Evolutionary conservation across 2,797 vertebrate genomes (phyloP).

Genomic region (Tangara arthus): DNA sequence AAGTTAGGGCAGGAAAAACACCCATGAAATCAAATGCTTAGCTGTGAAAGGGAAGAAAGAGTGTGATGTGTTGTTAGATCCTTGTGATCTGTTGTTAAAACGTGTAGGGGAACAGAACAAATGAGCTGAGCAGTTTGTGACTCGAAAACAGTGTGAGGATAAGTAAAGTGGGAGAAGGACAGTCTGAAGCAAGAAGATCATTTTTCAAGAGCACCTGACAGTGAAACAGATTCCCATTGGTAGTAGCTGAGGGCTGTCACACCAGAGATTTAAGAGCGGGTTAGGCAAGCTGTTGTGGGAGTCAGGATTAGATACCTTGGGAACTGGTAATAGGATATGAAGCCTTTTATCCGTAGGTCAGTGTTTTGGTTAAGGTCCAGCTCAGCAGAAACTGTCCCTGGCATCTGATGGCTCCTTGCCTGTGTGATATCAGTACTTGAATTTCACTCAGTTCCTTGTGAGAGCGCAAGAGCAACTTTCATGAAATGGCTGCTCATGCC

Average conservation of each 20-base stretch:
- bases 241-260: neutral
- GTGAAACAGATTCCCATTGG: neutral
- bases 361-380: neutral
- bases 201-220: neutral
- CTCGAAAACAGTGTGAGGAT: neutral
- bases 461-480: neutral
- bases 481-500: neutral
- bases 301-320: conserved; percentile 21
- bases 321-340: conserved; percentile 39
- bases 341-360: conserved; percentile 14
- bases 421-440: neutral
- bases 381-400: neutral
- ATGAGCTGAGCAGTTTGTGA: neutral
- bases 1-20: neutral
- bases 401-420: conserved; percentile 2
- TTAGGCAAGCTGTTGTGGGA: neutral
- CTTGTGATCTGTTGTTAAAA: neutral
- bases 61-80: neutral
- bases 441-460: neutral
- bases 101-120: neutral
- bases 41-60: neutral
- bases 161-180: neutral
- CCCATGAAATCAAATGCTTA: neutral
- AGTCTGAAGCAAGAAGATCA: neutral
- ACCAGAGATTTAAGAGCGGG: neutral